A percentile compares a stretch with the other conserved stretches of the same genome.
Conservation (phyloP, 2,113 vertebrate genomes). For the Sialia sialis region DNA sequence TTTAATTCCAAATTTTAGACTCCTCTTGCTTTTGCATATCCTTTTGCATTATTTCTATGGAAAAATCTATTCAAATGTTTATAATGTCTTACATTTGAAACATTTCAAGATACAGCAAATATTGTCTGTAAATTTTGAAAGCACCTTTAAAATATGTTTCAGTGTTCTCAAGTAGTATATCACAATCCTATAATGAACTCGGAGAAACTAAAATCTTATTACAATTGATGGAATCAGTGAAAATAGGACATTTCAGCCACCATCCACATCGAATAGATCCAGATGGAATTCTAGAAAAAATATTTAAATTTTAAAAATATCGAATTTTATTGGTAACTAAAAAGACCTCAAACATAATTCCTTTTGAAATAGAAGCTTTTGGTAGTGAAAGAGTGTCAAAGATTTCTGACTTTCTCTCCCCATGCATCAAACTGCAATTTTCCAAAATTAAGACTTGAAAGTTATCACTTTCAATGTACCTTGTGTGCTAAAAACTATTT, state of each 20-base stretch:
- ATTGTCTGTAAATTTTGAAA: neutral
- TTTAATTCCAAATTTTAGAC: neutral
- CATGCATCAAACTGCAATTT: neutral
- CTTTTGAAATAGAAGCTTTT: neutral
- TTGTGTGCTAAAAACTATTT: neutral
- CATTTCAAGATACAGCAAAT: neutral
- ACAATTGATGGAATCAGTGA: neutral
- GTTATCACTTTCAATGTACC: neutral
- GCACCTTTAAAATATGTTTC: neutral
- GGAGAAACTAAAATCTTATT: neutral
- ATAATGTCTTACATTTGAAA: neutral
- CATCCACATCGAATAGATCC: neutral
- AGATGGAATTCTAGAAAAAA: neutral
- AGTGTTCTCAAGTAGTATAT: neutral
- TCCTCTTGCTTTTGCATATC: neutral
- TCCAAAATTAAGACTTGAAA: neutral
- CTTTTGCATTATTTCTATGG: neutral
- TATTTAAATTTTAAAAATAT: neutral
- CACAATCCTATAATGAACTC: neutral
- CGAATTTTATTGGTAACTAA: neutral
- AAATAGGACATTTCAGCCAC: neutral
- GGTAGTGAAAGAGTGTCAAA: neutral
- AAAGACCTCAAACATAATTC: neutral
- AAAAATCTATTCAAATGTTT: neutral
- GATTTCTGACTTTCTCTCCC: neutral